A percentile compares a stretch with the other conserved stretches of the same genome.
These are phyloP conservation scores for Harpagoxenus sublaevis DNA, from an alignment of 2,888 invertebrate genomes.

Conservation along the genomic window DNA sequence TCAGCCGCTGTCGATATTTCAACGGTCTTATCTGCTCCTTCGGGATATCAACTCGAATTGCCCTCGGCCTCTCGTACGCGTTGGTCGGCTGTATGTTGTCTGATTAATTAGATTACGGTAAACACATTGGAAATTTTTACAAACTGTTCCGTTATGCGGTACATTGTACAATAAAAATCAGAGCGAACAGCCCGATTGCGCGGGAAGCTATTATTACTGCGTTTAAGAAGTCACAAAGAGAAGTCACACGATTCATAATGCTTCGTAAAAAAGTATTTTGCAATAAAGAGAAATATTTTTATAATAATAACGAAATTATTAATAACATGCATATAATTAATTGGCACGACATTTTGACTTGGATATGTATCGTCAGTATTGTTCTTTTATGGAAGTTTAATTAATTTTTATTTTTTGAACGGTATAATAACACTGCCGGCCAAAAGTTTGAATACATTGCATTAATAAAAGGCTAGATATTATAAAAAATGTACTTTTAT, in stretches of 20 bases:
- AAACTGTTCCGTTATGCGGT: slow-evolving; percentile 9
- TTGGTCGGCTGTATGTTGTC: slow-evolving; percentile 66
- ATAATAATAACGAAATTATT: background rate
- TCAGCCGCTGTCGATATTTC: slow-evolving; percentile 83
- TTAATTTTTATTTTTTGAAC: background rate
- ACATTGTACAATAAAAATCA: slow-evolving; percentile 46
- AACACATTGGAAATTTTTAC: slow-evolving; percentile 42
- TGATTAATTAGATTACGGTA: slow-evolving; percentile 70
- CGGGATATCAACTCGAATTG: slow-evolving; percentile 78
- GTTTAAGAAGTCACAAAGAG: background rate
- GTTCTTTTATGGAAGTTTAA: background rate
- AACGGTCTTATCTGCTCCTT: slow-evolving; percentile 83
- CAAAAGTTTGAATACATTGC: no score
- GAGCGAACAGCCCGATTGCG: background rate
- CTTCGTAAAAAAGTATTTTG: background rate
- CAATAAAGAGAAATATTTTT: background rate
- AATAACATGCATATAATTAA: background rate
- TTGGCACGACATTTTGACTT: background rate
- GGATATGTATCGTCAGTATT: background rate
- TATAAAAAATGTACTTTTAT: no score
- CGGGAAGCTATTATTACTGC: background rate
- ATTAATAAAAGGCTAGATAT: no score
- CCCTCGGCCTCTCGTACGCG: slow-evolving; percentile 47
- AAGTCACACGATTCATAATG: background rate
- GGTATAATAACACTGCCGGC: no score